These are phyloP conservation scores for Neuroterus valhalla DNA, from an alignment of 1,140 invertebrate genomes.

Conservation along the genomic window DNA sequence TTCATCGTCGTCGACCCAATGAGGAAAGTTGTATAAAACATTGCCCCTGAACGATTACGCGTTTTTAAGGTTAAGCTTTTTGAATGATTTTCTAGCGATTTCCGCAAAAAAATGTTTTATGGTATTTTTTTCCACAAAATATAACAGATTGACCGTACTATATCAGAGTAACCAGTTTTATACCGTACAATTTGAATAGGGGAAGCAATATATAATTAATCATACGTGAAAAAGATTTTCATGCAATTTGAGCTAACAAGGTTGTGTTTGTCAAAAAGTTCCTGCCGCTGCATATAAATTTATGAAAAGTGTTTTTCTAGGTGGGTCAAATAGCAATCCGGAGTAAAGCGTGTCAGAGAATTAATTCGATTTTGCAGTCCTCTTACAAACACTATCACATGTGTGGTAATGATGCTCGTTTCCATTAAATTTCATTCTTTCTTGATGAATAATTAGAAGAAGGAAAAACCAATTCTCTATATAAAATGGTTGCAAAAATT, in stretches of 20 bases:
- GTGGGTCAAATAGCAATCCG: not conserved
- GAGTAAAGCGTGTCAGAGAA: not conserved
- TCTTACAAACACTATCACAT: conserved; percentile 10
- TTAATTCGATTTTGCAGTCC: conserved; percentile 7
- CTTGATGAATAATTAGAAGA: not conserved
- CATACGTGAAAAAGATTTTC: not conserved
- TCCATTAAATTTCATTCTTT: conserved; percentile 12
- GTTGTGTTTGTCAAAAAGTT: conserved; percentile 15
- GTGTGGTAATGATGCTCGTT: not conserved
- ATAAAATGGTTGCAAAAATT: too few species aligned
- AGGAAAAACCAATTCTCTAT: too few species aligned
- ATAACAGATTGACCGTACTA: too few species aligned
- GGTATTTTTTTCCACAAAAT: too few species aligned
- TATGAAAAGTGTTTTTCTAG: not conserved
- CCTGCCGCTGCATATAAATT: not conserved
- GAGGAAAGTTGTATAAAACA: too few species aligned
- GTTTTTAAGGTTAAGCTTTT: too few species aligned
- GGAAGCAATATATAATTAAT: not conserved
- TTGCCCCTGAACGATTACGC: too few species aligned
- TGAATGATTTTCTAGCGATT: too few species aligned
- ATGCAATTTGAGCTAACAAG: conserved; percentile 9
- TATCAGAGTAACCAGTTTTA: not conserved
- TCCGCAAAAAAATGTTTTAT: too few species aligned
- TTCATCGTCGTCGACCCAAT: too few species aligned
- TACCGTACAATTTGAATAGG: not conserved